phyloP scores from a whole-genome alignment of 1,140 invertebrate species.

The Scaptomyza hsui region DNA sequence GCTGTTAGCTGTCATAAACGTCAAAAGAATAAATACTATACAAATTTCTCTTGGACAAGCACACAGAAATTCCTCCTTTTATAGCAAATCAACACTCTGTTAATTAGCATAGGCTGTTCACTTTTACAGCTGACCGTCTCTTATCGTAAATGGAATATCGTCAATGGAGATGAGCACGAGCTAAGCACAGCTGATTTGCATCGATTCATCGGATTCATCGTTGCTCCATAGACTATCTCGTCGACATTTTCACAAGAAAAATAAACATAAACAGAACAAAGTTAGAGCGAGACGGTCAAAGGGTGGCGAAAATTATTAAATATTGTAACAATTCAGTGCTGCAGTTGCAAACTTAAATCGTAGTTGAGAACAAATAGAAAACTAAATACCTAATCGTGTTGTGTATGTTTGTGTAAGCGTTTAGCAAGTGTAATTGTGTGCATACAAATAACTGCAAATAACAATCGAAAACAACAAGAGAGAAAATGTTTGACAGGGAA shows the following conservation, averaged over 20 bases:
- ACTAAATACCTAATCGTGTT: slow-evolving; percentile 5
- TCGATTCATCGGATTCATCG: slow-evolving; percentile 41
- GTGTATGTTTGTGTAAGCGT: slow-evolving; percentile 21
- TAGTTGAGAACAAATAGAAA: slow-evolving; percentile 11
- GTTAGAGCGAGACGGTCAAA: slow-evolving; percentile 38
- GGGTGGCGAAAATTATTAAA: slow-evolving; percentile 30
- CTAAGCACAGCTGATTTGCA: slow-evolving; percentile 36
- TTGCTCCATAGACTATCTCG: slow-evolving; percentile 23
- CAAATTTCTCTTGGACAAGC: too few species aligned
- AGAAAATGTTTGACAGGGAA: slow-evolving; percentile 64
- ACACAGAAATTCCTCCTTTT: too few species aligned
- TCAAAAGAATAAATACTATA: too few species aligned
- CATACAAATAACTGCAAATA: slow-evolving; percentile 39
- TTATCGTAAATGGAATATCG: slow-evolving; percentile 16
- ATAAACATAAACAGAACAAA: slow-evolving; percentile 51
- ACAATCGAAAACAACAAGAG: slow-evolving; percentile 28
- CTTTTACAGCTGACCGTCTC: slow-evolving; percentile 19
- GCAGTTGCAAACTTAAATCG: slow-evolving; percentile 13
- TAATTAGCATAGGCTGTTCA: not conserved
- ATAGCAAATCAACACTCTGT: not conserved
- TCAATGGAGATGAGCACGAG: slow-evolving; percentile 6
- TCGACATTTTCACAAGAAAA: slow-evolving; percentile 47
- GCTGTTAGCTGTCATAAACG: too few species aligned
- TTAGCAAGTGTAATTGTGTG: slow-evolving; percentile 33
- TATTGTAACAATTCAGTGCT: slow-evolving; percentile 20